Evolutionary conservation across 2,113 vertebrate species (phyloP).

Genomic region (Catharus fuscescens): DNA sequence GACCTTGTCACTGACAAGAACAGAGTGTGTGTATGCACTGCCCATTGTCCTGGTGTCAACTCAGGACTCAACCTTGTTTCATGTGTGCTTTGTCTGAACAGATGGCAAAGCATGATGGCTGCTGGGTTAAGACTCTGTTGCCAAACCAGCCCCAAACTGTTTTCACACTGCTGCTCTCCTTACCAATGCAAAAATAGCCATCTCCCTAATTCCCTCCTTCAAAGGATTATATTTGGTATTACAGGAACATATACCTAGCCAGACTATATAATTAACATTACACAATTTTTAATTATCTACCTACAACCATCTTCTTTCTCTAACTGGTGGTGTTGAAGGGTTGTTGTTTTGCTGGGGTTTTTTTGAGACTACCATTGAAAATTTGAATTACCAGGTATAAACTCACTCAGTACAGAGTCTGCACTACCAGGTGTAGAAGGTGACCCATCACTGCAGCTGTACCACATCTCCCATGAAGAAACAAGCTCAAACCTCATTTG

Average conservation of each 20-base stretch:
- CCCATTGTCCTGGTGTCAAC: neutral
- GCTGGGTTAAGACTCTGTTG: neutral
- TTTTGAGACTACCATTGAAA: neutral
- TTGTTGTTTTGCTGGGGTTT: neutral
- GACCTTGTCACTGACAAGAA: neutral
- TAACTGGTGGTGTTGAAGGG: neutral
- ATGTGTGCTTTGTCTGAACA: neutral
- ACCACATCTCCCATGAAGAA: neutral
- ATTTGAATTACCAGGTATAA: neutral
- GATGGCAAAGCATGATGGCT: neutral
- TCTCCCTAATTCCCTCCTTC: neutral
- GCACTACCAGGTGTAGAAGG: neutral
- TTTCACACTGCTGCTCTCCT: constrained; percentile 28
- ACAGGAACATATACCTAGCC: neutral
- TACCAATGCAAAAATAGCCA: neutral
- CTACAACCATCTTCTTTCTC: neutral
- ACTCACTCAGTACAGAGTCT: fast-evolving
- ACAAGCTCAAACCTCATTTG: neutral
- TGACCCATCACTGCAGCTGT: fast-evolving
- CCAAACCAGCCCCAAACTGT: constrained; percentile 21
- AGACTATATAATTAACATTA: constrained; percentile 8
- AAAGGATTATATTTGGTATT: neutral
- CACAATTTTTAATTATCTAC: constrained; percentile 35
- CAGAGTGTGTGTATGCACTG: fast-evolving
- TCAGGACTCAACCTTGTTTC: neutral